Evolutionary conservation across 2,888 invertebrate genomes (phyloP).

Genomic region (Drosophila setosimentum): DNA sequence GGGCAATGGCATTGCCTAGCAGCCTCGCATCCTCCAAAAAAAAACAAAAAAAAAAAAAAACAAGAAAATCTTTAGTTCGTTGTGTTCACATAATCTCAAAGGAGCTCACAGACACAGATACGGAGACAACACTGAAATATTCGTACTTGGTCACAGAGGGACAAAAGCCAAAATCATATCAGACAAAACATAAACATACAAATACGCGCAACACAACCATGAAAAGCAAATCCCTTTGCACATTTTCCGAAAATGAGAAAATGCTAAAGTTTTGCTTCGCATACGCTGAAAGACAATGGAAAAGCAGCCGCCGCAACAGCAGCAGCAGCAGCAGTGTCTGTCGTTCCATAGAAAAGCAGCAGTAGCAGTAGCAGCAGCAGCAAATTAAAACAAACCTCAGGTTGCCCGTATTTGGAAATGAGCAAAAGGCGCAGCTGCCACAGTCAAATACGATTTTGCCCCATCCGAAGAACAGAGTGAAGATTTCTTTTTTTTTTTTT

Average conservation of each 20-base stretch:
- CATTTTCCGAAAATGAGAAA: slow-evolving; percentile 82
- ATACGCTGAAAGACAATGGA: slow-evolving; percentile 57
- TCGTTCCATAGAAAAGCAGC: slow-evolving; percentile 65
- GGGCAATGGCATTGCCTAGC: slow-evolving; percentile 12
- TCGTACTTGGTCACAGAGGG: slow-evolving; percentile 38
- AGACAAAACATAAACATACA: slow-evolving; percentile 75
- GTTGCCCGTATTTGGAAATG: slow-evolving; percentile 80
- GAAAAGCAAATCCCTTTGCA: slow-evolving; percentile 81
- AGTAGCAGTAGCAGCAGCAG: slow-evolving; percentile 56
- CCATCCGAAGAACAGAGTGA: background rate
- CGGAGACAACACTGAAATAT: slow-evolving; percentile 22
- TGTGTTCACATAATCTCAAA: slow-evolving; percentile 67
- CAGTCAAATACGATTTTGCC: slow-evolving; percentile 17
- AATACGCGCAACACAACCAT: slow-evolving; percentile 70
- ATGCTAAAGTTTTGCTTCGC: slow-evolving; percentile 76
- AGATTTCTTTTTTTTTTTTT: slow-evolving; percentile 28
- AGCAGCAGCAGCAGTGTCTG: slow-evolving; percentile 23
- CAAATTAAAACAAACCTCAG: slow-evolving; percentile 82
- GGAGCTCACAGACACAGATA: slow-evolving; percentile 52
- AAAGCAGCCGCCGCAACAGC: slow-evolving; percentile 29
- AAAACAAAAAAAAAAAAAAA: background rate
- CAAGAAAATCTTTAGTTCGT: slow-evolving; percentile 8
- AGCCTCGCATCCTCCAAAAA: background rate
- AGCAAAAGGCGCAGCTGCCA: slow-evolving; percentile 55
- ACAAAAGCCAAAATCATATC: slow-evolving; percentile 77